Evolutionary conservation across 1,140 invertebrate species (phyloP), one percentile per base, ranked within the genome.

Genomic region (Ips typographus): DNA sequence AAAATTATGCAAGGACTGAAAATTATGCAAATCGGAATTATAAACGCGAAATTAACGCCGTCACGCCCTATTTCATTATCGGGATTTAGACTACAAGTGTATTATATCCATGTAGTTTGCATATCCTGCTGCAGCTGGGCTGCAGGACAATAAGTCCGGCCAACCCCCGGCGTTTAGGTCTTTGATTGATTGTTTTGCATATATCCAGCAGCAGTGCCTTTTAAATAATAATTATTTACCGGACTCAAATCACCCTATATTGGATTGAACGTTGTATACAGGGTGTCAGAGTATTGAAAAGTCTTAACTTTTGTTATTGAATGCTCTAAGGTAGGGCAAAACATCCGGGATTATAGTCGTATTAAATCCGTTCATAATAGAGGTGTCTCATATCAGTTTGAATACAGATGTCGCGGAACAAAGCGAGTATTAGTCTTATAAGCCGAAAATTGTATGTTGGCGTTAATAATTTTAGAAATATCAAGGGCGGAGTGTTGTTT

Each of bases 1-100:
- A 67, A 65, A 57, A 57, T 70, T 70, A 70, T 70, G 62, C 62
- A 70, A 65, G 63, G 42, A 70, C 57, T 65, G 40, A 65, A 65
- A 65, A 44, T 60, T 70, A 70, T 70, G 68, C 62, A 70, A 70
- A 70, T 70, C 68, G 52, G 22, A 39, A 39, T 56, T 70, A 56
- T 64, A 47, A 53, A 55, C 38, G 42, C 41, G 58, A 60, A 70
- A 70, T 70, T 70, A 70, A 70, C 68, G 58, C 22, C 68, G 68
- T 70, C 55, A 70, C 68, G 62, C 68, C 68, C 42, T 41, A 51
- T 52, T 59, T 58, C 56, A 57, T 70, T 70, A 70, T 70, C 62
- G 49, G 57, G 68, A 64, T 57, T 44, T 49, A 7, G 43, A 49
- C 42, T 47, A 70, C 68, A 70, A 70, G 68, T 70, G 44, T 49